Base-by-base conservation (phyloP, 1,140 invertebrate genomes). In the Schlechtendalia chinensis region DNA sequence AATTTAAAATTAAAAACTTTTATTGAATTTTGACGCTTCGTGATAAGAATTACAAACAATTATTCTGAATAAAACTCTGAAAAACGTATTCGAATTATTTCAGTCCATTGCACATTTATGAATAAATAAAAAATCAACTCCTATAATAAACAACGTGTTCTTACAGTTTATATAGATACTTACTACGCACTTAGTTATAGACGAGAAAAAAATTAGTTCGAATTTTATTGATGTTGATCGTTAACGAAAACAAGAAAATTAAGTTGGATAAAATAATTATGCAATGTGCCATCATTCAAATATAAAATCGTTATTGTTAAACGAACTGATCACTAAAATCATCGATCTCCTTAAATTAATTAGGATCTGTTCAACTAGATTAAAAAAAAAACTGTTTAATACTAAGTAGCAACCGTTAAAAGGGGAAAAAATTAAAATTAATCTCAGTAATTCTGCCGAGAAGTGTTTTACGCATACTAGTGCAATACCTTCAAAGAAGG, bases 1-100 rank as follows among this genome's bases (percentile, higher is more conserved):
- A 29, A 11, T 75, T 75, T 75, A 75, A 56, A 75, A 56, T 75
- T 58, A 39, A 58, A 75, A 75, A 75, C 53, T 75, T 75, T 72
- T 72, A 53, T 58, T 75, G 53, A 27, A 3, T 10, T 58, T 22
- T 22, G 11, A 1, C 19, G 53, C 32, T 58, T 32, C 72, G 72
- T 58, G 72, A 56, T 39, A 39, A 12, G 72, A 56, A 75, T 75
- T 22, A 75, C 29, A 27, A 58, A 75, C n/a, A 71, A 53, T 29
- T 5, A 11, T 69, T 69, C 12, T 12, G 6, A 50, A 69, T 69
- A 17, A 16, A 69, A 50, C 16, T 69, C 47, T 8, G 17, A 65
- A 45, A 69, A 50, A 69, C 45, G 47, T 47, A 50, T 69, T 69
- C 22, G n/a, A 39, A 6, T 24, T 69, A 24, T 22, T 47, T 69